Evolutionary conservation across 1,140 invertebrate genomes (phyloP), one percentile per base, ranked within the genome.

Genomic region (Lasioglossum albipes): DNA sequence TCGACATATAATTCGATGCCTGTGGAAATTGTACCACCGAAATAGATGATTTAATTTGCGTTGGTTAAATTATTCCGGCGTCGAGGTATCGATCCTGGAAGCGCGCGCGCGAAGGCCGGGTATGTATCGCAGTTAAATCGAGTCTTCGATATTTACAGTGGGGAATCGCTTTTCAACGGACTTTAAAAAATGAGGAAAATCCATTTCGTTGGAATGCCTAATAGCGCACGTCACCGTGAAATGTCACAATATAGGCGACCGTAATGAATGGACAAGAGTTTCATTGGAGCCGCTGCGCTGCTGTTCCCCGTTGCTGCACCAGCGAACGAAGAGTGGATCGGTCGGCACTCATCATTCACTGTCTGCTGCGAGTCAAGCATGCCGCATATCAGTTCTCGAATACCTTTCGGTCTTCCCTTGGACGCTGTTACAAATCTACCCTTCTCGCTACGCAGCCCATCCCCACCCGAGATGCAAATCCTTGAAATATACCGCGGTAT

Each of bases 311-410:
- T 61, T 36, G 36, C 36, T 36, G 36, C 36, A 36, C 64, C 64
- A 74, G 75, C 67, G 74, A 86, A 81, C 84, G 81, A 81, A 75
- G 81, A 85, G 57, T 73, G 80, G 81, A 84, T 86, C 68, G 65
- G 81, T 87, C 82, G 81, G 67, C 82, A 69, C 77, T 81, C 84
- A 86, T 87, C 85, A 83, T 72, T 87, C 85, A 87, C 77, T 84
- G 85, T 86, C 84, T 72, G 80, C 82, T 84, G 65, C 78, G 84
- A 86, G 79, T 86, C 85, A 75, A 82, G 82, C 85, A 75, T 85
- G 69, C 79, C 82, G 82, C 78, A 81, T 81, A 87, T 87, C 85
- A 80, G 83, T 87, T 87, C 84, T 82, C 86, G 81, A 79, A 79
- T 70, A 68, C 64, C 82, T 65, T 83, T 75, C 79, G 73, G 68